Conservation (phyloP, 2,797 vertebrate genomes). For the Enteromius radiatus region DNA sequence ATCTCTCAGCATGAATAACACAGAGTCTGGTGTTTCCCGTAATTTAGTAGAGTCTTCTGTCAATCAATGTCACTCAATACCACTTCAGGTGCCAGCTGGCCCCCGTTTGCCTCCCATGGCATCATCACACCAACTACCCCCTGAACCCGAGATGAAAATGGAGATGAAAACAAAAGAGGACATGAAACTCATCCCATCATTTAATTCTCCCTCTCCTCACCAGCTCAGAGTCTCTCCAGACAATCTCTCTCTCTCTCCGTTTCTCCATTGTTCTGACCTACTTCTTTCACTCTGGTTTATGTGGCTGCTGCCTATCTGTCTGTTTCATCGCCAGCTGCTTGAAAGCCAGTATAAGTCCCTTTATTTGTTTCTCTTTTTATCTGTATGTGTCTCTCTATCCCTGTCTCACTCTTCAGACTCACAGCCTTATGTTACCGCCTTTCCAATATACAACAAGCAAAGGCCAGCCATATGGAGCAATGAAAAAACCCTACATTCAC, state of each 20-base stretch:
- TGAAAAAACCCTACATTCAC: neutral
- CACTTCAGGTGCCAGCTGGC: conserved; percentile 58
- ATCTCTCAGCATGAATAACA: conserved; percentile 70
- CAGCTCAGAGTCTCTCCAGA: conserved; percentile 49
- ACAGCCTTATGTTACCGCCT: conserved; percentile 15
- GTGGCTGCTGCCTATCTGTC: conserved; percentile 63
- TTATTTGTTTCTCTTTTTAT: conserved; percentile 23
- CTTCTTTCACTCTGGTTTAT: conserved; percentile 72
- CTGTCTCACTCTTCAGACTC: neutral
- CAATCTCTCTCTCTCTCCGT: conserved; percentile 49
- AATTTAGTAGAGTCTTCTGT: conserved; percentile 71
- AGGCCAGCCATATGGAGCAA: conserved; percentile 38
- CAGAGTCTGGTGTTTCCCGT: conserved; percentile 71
- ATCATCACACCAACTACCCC: conserved; percentile 48
- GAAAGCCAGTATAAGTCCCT: conserved; percentile 40
- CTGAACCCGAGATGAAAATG: conserved; percentile 52
- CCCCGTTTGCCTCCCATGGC: conserved; percentile 45
- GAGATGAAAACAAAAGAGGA: conserved; percentile 53
- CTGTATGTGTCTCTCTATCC: conserved; percentile 6
- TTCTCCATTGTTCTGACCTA: conserved; percentile 73
- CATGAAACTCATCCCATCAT: conserved; percentile 38
- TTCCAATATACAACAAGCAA: conserved; percentile 29
- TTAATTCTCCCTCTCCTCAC: conserved; percentile 19
- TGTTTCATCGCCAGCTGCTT: conserved; percentile 55
- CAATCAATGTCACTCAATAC: conserved; percentile 69